Percentiles rank a stretch among this genome's conserved stretches.
These are phyloP conservation scores for Oncorhynchus mykiss DNA, from an alignment of 2,113 vertebrate species.

Conservation along the genomic window DNA sequence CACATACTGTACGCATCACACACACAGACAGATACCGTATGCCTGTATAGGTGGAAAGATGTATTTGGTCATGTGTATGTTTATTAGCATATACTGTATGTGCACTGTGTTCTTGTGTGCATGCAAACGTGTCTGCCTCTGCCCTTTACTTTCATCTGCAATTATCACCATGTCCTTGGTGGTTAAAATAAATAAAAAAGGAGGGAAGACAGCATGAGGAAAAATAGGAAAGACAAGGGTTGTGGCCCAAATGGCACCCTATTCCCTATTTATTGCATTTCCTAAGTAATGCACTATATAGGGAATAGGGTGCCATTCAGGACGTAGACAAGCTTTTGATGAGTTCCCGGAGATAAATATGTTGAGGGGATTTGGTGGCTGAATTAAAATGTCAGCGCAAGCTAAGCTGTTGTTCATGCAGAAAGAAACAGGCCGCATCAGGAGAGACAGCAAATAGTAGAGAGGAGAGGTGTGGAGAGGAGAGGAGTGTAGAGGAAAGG, in stretches of 20 bases:
- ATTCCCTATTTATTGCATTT: no score
- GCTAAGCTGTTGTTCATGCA: slow-evolving; percentile 63
- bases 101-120: no score
- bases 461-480: not conserved
- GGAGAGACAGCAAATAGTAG: slow-evolving; percentile 24
- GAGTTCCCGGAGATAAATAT: slow-evolving; percentile 63
- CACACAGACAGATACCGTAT: slow-evolving; percentile 12
- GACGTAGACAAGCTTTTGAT: slow-evolving; percentile 55
- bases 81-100: no score
- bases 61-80: no score
- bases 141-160: slow-evolving; percentile 28
- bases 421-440: not conserved
- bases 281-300: no score
- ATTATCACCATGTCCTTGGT: slow-evolving; percentile 44
- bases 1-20: not conserved
- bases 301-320: not conserved
- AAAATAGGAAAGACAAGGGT: slow-evolving; percentile 22
- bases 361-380: slow-evolving; percentile 57
- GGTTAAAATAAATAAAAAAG: slow-evolving; percentile 25
- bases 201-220: not conserved
- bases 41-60: no score
- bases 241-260: no score
- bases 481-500: slow-evolving; percentile 28
- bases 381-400: slow-evolving; percentile 68
- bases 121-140: not conserved